Evolutionary conservation across 2,797 vertebrate species (phyloP).

Genomic region (Syngnathus acus): DNA sequence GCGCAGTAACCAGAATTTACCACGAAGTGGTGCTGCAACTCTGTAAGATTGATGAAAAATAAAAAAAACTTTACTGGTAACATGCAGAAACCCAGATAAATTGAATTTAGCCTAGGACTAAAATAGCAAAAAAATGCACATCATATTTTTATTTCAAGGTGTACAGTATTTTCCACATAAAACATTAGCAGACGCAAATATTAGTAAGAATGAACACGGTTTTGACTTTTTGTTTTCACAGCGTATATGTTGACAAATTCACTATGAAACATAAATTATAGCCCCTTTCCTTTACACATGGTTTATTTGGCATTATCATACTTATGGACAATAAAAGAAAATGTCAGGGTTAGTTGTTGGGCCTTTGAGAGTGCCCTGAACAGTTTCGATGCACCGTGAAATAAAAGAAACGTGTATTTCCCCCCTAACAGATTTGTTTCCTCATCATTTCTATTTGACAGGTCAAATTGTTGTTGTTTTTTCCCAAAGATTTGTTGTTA

Average conservation of each 20-base stretch:
- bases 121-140: background rate
- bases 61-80: background rate
- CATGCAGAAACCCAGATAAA: background rate
- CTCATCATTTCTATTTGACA: background rate
- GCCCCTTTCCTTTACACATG: background rate
- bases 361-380: background rate
- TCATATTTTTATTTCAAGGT: background rate
- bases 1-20: slow-evolving; percentile 10
- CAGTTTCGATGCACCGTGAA: background rate
- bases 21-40: slow-evolving; percentile 41
- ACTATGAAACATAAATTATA: background rate
- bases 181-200: background rate
- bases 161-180: background rate
- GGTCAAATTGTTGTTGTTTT: background rate
- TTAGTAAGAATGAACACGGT: background rate
- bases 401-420: background rate
- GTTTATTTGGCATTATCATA: background rate
- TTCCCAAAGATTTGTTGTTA: background rate
- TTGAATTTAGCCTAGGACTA: background rate
- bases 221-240: background rate
- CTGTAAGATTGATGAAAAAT: background rate
- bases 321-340: background rate
- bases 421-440: background rate
- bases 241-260: background rate
- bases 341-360: background rate